Conservation (phyloP, 2,797 vertebrate genomes). For the Chromobotia macracanthus region DNA sequence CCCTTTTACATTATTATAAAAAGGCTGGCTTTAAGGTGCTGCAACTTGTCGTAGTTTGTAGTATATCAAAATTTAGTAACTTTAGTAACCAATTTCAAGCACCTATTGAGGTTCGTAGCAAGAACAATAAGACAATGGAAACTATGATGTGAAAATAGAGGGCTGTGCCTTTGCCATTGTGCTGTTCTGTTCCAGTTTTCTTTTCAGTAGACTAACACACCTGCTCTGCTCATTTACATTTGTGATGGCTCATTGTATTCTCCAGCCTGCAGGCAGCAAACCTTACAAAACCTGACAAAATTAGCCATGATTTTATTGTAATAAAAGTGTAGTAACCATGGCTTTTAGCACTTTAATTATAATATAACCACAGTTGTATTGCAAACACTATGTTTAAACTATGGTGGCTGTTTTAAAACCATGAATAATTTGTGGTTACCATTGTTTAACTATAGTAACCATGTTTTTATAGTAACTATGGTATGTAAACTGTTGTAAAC, state of each 20-base stretch:
- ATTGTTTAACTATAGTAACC: too few species aligned
- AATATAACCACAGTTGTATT: too few species aligned
- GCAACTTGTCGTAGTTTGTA: not conserved
- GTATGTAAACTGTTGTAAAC: too few species aligned
- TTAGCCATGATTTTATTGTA: not conserved
- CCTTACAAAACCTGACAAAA: too few species aligned
- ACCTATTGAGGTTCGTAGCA: not conserved
- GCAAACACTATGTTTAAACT: too few species aligned
- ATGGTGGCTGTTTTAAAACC: too few species aligned
- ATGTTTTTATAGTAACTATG: too few species aligned
- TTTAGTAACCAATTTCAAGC: not conserved
- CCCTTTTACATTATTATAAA: too few species aligned
- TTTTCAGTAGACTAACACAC: not conserved
- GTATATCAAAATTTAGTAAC: too few species aligned
- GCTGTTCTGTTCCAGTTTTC: conserved; percentile 8
- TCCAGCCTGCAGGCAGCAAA: too few species aligned
- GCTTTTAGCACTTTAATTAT: too few species aligned
- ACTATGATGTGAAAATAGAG: not conserved
- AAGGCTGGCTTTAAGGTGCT: not conserved
- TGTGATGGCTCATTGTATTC: not conserved
- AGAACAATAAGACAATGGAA: not conserved
- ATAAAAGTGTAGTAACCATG: conserved; percentile 14
- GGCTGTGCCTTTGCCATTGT: not conserved
- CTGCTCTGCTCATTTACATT: conserved; percentile 9
- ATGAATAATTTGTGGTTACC: too few species aligned